phyloP scores from a whole-genome alignment of 2,113 vertebrate genomes.

The Crotalus helleri region DNA sequence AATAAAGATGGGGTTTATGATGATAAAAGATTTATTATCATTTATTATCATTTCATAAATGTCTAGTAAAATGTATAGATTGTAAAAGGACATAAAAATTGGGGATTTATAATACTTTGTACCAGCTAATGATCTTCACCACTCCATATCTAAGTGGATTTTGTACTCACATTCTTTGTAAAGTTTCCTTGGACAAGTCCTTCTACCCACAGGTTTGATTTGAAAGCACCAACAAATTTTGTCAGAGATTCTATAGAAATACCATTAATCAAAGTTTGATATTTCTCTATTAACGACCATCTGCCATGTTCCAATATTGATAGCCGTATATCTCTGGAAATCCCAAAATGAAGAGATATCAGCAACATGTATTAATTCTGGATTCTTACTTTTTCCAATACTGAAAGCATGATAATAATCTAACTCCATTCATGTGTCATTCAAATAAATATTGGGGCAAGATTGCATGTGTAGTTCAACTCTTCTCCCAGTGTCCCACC shows the following conservation, averaged over 20 bases:
- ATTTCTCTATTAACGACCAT: constrained; percentile 86
- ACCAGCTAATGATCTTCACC: background rate
- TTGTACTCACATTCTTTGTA: constrained; percentile 74
- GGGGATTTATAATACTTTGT: background rate
- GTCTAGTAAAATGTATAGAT: background rate
- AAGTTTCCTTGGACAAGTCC: constrained; percentile 87
- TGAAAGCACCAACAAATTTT: constrained; percentile 74
- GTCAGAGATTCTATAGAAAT: constrained; percentile 73
- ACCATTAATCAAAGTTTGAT: constrained; percentile 73
- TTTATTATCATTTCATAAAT: background rate
- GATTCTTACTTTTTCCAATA: background rate
- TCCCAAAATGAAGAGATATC: background rate
- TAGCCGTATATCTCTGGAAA: constrained; percentile 78
- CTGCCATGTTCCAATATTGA: constrained; percentile 79
- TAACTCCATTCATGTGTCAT: background rate
- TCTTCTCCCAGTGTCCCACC: background rate
- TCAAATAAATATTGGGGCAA: background rate
- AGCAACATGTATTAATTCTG: background rate
- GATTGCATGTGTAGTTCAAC: background rate
- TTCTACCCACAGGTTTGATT: constrained; percentile 79
- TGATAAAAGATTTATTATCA: background rate
- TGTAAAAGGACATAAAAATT: background rate
- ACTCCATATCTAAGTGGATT: background rate
- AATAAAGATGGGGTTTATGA: background rate
- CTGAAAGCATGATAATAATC: background rate